Base-by-base conservation (phyloP, 2,113 vertebrate genomes). In the Neogobius melanostomus region DNA sequence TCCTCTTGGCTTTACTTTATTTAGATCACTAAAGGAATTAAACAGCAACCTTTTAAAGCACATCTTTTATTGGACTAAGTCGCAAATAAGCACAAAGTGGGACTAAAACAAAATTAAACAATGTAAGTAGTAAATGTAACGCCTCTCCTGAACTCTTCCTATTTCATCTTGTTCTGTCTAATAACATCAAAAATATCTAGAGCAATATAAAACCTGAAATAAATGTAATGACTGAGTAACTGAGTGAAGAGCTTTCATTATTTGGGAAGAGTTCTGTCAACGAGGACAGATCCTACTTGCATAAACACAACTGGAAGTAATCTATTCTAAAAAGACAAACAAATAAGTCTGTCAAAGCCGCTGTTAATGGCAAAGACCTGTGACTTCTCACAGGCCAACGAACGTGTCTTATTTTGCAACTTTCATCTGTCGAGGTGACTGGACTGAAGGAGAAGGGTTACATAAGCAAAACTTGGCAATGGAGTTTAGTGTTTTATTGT, bases 401-500 rank as follows among this genome's bases (percentile, higher is more conserved):
- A 5, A 45, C 21, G 74, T 75, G 54, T 87, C 75, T 69, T 80
- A 84, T 69, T 64, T 72, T 80, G 68, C 65, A 52, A 21, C 50
- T 85, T 68, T 81, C 17, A 63, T 68, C 12, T 56, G 3, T 16
- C 11, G 77, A 79, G 75, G 64, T 75, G 74, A 88, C 84, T 63
- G 74, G 68, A 82, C 78, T 72, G 43, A 45, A 56, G 52, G 36
- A 57, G 8, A 52, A 6, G 12, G n/a, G 63, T 89, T 87, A 74
- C 67, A 77, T 83, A 80, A 88, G 42, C 17, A 74, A 11, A 42
- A 72, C 73, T 64, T 87, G 77, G 77, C 84, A 79, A 72, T 28
- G 76, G 64, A 74, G 81, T 61, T 7, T 72, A 65, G 76, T 79
- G 10, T 65, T 45, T 66, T 50, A 74, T 67, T 70, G 61, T 81